These are phyloP conservation scores for Mormyrus hasselquistii DNA, from an alignment of 2,797 vertebrate genomes.

Conservation along the genomic window DNA sequence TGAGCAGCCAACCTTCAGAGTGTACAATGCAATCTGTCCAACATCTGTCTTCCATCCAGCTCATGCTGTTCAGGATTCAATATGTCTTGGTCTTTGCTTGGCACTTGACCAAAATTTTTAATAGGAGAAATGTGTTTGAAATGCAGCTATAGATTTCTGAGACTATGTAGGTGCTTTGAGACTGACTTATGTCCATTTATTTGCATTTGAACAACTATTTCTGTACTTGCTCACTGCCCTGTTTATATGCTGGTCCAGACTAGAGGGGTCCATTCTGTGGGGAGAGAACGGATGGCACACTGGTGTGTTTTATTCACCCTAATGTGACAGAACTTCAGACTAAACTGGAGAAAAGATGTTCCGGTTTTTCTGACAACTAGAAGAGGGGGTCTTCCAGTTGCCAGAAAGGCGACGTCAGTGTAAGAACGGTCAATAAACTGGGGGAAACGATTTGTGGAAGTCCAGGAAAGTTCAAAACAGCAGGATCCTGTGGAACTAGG, in stretches of 20 bases:
- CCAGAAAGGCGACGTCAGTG: background rate
- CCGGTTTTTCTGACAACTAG: background rate
- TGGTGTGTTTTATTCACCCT: background rate
- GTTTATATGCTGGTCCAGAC: background rate
- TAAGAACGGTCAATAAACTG: background rate
- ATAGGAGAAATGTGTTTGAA: background rate
- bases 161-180: background rate
- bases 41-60: slow-evolving; percentile 11
- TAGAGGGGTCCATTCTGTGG: background rate
- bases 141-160: background rate
- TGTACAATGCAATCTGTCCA: slow-evolving; percentile 7
- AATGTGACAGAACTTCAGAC: background rate
- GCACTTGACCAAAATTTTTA: background rate
- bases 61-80: background rate
- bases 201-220: background rate
- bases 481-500: background rate
- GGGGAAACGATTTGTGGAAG: background rate
- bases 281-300: background rate
- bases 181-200: background rate
- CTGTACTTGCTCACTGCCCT: background rate
- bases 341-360: background rate
- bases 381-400: background rate
- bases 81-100: background rate
- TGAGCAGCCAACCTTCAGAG: background rate
- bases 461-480: background rate